These are phyloP conservation scores for Ennomos quercinarius DNA, from an alignment of 2,888 invertebrate genomes.

Conservation along the genomic window DNA sequence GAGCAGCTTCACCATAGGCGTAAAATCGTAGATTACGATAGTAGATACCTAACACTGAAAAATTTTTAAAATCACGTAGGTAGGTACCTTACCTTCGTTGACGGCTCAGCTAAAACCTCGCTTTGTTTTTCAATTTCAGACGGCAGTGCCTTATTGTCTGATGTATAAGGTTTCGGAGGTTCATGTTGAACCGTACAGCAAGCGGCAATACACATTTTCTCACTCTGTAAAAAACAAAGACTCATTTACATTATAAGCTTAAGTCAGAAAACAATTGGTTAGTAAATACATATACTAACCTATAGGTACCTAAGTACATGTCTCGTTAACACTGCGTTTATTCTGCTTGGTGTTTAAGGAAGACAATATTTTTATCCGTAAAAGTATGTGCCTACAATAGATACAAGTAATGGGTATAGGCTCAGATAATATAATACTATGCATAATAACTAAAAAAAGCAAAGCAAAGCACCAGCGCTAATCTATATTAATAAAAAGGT, in stretches of 20 bases:
- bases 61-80: neutral
- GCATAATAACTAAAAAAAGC: too few species aligned
- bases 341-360: constrained; percentile 16
- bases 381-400: too few species aligned
- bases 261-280: constrained; percentile 18
- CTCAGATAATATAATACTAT: too few species aligned
- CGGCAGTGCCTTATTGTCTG: neutral
- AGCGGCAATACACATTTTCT: constrained; percentile 52
- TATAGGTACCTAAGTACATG: neutral
- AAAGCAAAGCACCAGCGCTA: too few species aligned
- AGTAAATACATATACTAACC: neutral
- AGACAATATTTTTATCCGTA: constrained; percentile 5
- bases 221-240: constrained; percentile 36
- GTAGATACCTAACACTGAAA: too few species aligned
- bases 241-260: constrained; percentile 19
- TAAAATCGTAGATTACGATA: too few species aligned
- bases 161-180: neutral
- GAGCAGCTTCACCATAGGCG: too few species aligned
- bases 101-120: too few species aligned
- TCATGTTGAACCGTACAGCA: constrained; percentile 43
- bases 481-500: too few species aligned
- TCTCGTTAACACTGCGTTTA: constrained; percentile 8
- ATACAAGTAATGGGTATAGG: too few species aligned
- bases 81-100: too few species aligned
- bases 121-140: neutral